A percentile compares a stretch with the other conserved stretches of the same genome.
Evolutionary conservation across 2,113 vertebrate genomes (phyloP).

Genomic region (Vimba vimba): DNA sequence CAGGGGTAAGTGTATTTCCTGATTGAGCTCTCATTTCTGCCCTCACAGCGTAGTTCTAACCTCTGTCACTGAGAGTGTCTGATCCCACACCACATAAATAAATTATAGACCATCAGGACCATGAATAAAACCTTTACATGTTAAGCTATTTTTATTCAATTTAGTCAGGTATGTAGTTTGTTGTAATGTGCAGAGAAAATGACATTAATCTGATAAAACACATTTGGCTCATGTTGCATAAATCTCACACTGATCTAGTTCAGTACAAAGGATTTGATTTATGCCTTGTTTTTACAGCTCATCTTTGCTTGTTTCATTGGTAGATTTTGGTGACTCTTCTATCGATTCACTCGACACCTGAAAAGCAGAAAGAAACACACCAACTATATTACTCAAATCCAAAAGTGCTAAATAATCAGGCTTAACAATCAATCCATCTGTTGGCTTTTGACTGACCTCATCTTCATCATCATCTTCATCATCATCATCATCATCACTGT

Average conservation of each 20-base stretch:
- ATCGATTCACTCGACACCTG: constrained; percentile 15
- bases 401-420: too few species aligned
- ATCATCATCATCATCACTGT: constrained; percentile 51
- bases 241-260: neutral
- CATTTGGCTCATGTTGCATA: neutral
- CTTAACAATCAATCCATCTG: neutral
- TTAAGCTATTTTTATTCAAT: neutral
- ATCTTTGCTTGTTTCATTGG: constrained; percentile 35
- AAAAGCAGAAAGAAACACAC: neutral
- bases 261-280: neutral
- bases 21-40: too few species aligned
- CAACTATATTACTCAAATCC: neutral
- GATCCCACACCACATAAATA: neutral
- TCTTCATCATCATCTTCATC: neutral
- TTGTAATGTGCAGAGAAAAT: constrained; percentile 2
- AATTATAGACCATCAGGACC: neutral
- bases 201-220: constrained; percentile 13
- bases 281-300: constrained; percentile 43
- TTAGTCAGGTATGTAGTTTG: neutral
- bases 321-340: constrained; percentile 24
- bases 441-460: neutral
- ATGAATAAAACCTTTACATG: neutral
- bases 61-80: neutral
- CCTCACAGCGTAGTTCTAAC: too few species aligned
- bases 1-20: too few species aligned